phyloP scores from a whole-genome alignment of 2,797 vertebrate species.

The Todus mexicanus region DNA sequence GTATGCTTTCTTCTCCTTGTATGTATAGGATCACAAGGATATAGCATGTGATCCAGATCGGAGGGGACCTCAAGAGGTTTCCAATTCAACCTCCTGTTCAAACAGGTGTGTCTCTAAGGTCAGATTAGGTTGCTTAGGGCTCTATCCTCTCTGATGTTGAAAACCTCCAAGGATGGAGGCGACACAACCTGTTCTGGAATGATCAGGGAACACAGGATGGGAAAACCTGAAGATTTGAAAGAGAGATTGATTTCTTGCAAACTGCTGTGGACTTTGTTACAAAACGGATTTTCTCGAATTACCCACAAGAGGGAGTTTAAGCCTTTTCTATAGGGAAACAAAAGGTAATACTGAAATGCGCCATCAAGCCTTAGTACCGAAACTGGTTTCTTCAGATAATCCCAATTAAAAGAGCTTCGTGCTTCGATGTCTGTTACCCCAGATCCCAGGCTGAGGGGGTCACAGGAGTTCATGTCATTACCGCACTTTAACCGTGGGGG shows the following conservation, averaged over 20 bases:
- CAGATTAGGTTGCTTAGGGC: neutral
- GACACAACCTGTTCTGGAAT: rapidly evolving
- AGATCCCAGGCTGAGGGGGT: neutral
- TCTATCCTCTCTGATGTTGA: neutral
- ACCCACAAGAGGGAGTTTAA: conserved; percentile 63
- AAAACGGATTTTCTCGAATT: neutral
- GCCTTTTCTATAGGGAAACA: neutral
- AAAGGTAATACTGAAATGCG: neutral
- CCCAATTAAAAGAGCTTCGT: neutral
- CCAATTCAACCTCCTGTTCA: neutral
- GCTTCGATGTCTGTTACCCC: neutral
- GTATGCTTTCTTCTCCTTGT: neutral
- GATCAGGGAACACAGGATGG: neutral
- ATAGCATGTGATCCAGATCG: neutral
- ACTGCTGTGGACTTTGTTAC: neutral
- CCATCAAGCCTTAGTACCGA: neutral
- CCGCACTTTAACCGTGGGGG: neutral
- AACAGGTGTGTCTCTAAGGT: neutral
- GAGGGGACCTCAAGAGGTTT: neutral
- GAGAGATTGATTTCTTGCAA: neutral
- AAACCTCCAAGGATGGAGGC: neutral
- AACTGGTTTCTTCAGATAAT: neutral
- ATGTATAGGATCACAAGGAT: neutral
- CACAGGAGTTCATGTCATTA: neutral
- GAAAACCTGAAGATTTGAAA: neutral